A percentile compares a stretch with the other conserved stretches of the same genome.
Evolutionary conservation across 2,888 invertebrate genomes (phyloP).

Genomic region (Tenthredo scrophulariae): DNA sequence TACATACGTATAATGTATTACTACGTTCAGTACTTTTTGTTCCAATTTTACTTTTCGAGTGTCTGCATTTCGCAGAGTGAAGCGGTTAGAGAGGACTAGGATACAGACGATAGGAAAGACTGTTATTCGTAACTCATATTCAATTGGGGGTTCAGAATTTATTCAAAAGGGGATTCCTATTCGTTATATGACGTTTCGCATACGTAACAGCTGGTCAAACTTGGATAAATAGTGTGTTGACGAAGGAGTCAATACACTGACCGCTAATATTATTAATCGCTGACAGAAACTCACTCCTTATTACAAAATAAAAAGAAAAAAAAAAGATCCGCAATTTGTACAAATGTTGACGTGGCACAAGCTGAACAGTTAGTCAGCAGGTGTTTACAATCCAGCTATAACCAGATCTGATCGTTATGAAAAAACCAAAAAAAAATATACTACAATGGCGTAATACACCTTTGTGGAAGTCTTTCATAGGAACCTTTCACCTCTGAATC

Average conservation of each 20-base stretch:
- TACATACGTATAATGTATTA: not conserved
- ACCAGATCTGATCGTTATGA: conserved; percentile 21
- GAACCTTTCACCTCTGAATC: conserved; percentile 58
- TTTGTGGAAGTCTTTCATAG: conserved; percentile 55
- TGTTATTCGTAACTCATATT: not conserved
- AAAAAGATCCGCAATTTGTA: not conserved
- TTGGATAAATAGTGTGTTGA: not conserved
- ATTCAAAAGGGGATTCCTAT: not conserved
- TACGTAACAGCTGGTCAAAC: not conserved
- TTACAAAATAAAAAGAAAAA: not conserved
- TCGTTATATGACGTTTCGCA: not conserved
- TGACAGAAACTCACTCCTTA: not conserved
- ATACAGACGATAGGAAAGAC: not conserved
- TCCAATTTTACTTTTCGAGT: not conserved
- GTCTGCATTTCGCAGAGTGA: not conserved
- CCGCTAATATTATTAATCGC: not conserved
- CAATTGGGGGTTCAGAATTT: not conserved
- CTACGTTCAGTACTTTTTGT: conserved; percentile 1
- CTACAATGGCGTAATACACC: conserved; percentile 8
- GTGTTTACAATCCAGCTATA: conserved; percentile 47
- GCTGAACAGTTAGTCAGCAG: conserved; percentile 17
- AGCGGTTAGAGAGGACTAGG: not conserved
- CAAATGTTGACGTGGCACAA: not conserved
- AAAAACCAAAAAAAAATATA: not conserved
- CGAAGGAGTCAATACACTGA: not conserved